Percentiles rank a stretch among this genome's conserved stretches.
Evolutionary conservation across 2,888 invertebrate species (phyloP).

Genomic region (Leptinotarsa peninsularis): DNA sequence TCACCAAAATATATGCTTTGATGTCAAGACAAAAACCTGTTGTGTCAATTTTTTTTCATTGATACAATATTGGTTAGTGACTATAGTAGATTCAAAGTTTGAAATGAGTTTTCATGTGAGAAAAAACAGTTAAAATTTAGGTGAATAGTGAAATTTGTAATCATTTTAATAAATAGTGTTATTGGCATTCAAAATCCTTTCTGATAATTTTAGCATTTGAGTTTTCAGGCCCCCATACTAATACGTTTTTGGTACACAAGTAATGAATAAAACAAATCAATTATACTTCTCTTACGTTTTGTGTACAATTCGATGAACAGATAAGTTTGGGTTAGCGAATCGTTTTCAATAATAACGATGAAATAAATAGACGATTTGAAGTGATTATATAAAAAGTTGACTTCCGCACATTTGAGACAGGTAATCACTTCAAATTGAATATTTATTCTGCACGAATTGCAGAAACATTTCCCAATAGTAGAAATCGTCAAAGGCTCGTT

Average conservation of each 20-base stretch:
- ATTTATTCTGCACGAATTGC: not conserved
- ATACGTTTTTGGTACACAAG: not conserved
- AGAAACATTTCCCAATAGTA: not conserved
- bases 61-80: too few species aligned
- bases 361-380: not conserved
- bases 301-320: not conserved
- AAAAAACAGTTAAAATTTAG: too few species aligned
- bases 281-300: not conserved
- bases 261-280: not conserved
- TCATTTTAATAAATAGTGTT: too few species aligned
- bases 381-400: not conserved
- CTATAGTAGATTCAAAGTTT: too few species aligned
- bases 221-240: not conserved
- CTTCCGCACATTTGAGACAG: not conserved
- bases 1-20: too few species aligned
- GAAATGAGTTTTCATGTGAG: too few species aligned
- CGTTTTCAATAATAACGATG: not conserved
- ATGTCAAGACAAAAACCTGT: too few species aligned
- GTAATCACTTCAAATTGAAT: slow-evolving; percentile 4
- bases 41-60: too few species aligned
- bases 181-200: not conserved
- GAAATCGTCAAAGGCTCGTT: not conserved
- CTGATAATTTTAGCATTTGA: not conserved
- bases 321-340: not conserved
- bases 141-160: too few species aligned